A percentile compares a stretch with the other conserved stretches of the same genome.
phyloP scores from a whole-genome alignment of 2,113 vertebrate genomes.

The Thamnophis sirtalis region DNA sequence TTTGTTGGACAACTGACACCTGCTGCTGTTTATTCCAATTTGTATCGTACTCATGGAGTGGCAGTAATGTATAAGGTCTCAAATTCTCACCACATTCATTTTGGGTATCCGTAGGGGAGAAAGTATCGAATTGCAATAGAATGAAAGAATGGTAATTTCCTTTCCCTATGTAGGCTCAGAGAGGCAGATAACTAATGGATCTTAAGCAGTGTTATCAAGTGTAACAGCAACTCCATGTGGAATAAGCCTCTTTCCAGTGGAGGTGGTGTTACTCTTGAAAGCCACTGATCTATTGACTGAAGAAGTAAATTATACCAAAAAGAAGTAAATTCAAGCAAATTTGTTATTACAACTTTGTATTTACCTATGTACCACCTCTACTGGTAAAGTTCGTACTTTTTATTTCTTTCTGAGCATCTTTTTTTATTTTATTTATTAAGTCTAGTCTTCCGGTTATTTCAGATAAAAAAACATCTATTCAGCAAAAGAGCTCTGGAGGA shows the following conservation, averaged over 20 bases:
- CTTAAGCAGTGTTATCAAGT: constrained; percentile 63
- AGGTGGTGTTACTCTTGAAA: constrained; percentile 79
- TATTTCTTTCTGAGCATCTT: neutral
- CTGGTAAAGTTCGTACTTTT: neutral
- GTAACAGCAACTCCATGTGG: constrained; percentile 86
- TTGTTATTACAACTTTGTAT: neutral
- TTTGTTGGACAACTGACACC: neutral
- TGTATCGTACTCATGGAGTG: neutral
- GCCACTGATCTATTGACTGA: constrained; percentile 45
- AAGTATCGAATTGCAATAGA: constrained; percentile 3
- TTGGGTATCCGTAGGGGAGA: neutral
- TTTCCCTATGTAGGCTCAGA: constrained; percentile 6
- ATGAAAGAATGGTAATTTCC: neutral
- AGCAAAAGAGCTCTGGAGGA: neutral
- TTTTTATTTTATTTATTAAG: neutral
- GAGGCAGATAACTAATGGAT: neutral
- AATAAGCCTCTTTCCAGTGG: constrained; percentile 73
- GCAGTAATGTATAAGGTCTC: neutral
- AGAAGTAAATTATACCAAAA: neutral
- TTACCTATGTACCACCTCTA: neutral
- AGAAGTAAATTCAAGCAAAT: neutral
- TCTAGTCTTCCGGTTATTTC: neutral
- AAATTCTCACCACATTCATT: neutral
- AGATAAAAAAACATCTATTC: neutral
- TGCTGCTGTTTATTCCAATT: constrained; percentile 10